A percentile compares a stretch with the other conserved stretches of the same genome.
Evolutionary conservation across 2,797 vertebrate genomes (phyloP).

Genomic region (Spheniscus humboldti): DNA sequence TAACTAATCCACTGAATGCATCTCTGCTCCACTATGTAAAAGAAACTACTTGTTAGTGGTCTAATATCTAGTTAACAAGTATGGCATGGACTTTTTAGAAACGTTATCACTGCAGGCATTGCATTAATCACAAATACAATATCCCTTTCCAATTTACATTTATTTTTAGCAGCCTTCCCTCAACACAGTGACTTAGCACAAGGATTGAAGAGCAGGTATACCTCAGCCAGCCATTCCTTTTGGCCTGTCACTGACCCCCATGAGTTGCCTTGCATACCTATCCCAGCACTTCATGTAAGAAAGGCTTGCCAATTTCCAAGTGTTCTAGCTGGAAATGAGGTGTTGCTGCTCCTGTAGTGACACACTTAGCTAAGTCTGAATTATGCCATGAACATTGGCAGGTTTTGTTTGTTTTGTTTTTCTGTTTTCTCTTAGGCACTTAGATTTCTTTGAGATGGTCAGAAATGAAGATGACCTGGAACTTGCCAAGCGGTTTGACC

Average conservation of each 20-base stretch:
- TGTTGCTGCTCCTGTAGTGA: not conserved
- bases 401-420: not conserved
- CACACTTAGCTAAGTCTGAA: not conserved
- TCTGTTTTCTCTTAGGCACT: constrained; percentile 79
- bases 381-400: not conserved
- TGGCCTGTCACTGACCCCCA: not conserved
- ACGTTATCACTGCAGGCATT: not conserved
- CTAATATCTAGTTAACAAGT: not conserved
- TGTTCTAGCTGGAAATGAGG: not conserved
- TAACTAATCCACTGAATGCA: not conserved
- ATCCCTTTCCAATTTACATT: not conserved
- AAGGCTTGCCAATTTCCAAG: not conserved
- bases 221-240: not conserved
- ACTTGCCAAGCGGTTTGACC: constrained; percentile 90
- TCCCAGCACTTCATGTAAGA: not conserved
- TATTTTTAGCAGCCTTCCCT: not conserved
- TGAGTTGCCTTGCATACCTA: not conserved
- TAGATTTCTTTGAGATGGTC: constrained; percentile 99
- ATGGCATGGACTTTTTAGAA: not conserved
- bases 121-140: not conserved
- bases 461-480: constrained; percentile 95
- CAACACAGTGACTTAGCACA: not conserved
- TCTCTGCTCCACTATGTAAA: not conserved
- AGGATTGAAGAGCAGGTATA: not conserved
- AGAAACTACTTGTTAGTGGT: not conserved